Evolutionary conservation across 1,140 invertebrate species (phyloP).

Genomic region (Cryptotermes secundus): DNA sequence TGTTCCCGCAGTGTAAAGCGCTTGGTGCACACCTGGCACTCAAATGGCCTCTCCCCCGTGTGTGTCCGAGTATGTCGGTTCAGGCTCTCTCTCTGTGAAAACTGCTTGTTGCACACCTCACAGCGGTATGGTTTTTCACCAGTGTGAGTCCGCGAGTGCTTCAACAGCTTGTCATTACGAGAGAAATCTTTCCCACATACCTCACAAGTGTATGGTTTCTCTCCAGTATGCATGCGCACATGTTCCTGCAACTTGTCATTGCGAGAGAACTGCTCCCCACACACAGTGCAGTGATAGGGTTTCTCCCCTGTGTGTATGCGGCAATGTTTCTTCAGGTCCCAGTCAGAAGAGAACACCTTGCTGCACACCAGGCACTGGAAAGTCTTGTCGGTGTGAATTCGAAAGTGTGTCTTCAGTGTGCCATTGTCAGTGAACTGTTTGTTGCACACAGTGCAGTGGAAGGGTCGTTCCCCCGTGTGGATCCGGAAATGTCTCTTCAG

Average conservation of each 20-base stretch:
- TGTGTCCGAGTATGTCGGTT: background rate
- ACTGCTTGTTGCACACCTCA: background rate
- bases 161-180: background rate
- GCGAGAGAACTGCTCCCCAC: background rate
- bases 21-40: background rate
- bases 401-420: background rate
- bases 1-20: background rate
- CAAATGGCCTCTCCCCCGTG: background rate
- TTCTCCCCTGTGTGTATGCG: background rate
- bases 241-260: background rate
- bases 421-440: background rate
- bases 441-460: background rate
- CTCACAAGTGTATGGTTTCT: background rate
- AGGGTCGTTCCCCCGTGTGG: background rate
- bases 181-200: background rate
- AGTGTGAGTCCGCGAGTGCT: background rate
- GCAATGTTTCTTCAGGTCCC: background rate
- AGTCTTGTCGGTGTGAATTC: background rate
- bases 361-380: background rate
- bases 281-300: background rate
- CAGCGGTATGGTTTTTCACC: background rate
- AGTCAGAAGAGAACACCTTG: background rate
- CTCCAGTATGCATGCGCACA: background rate
- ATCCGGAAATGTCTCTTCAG: conserved; percentile 1
- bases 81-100: background rate